A percentile compares a stretch with the other conserved stretches of the same genome.
Evolutionary conservation across 2,888 invertebrate species (phyloP).

Genomic region (Callyntrura guangdongensis): DNA sequence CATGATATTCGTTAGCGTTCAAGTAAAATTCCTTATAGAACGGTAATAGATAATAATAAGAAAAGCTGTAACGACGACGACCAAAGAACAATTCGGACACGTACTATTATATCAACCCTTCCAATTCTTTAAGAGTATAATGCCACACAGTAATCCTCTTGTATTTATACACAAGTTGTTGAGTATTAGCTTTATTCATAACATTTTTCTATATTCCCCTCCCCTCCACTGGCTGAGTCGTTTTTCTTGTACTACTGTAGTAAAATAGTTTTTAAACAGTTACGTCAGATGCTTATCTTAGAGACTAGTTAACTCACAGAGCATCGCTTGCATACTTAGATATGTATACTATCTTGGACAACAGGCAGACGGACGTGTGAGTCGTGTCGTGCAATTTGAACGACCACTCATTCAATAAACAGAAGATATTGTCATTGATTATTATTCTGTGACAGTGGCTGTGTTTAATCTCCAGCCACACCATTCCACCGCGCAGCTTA

Average conservation of each 20-base stretch:
- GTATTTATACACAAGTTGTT: not conserved
- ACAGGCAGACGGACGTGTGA: constrained; percentile 27
- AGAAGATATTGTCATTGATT: constrained; percentile 16
- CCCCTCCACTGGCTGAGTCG: not conserved
- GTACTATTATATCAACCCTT: not conserved
- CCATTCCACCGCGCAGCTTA: not conserved
- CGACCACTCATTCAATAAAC: constrained; percentile 50
- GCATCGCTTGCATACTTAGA: no score
- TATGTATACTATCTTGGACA: not conserved
- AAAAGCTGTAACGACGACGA: not conserved
- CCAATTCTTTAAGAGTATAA: no score
- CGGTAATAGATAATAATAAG: not conserved
- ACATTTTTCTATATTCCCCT: not conserved
- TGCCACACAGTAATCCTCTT: no score
- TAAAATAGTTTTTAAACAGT: constrained; percentile 53
- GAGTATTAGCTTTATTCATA: not conserved
- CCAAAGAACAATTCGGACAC: constrained; percentile 3
- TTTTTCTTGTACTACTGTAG: constrained; percentile 9
- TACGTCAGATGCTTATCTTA: constrained; percentile 63
- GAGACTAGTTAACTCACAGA: constrained; percentile 59
- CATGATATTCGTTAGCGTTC: not conserved
- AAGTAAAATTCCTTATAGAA: not conserved
- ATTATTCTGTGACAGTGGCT: constrained; percentile 17
- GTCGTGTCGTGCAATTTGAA: constrained; percentile 43
- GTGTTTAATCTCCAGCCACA: not conserved